Evolutionary conservation across 2,113 vertebrate species (phyloP), one percentile per base, ranked within the genome.

Genomic region (Aleadryas rufinucha): DNA sequence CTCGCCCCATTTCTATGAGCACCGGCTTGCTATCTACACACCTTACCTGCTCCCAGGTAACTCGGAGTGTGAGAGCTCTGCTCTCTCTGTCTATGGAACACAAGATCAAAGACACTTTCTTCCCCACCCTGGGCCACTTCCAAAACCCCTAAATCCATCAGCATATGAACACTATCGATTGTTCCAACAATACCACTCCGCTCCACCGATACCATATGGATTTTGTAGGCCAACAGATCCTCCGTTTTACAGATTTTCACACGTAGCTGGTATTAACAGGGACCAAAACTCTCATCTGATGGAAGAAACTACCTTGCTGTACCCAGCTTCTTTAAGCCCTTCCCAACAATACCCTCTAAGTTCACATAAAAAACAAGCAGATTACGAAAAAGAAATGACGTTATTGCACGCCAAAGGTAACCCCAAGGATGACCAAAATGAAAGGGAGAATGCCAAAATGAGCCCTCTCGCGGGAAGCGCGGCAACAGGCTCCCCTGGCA

Each of bases 391-490:
- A 59, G 96, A 97, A 94, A 97, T 96, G 0, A 95, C 94, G 1
- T 74, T 88, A 41, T 42, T 97, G 22, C 97, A 98, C 13, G 33
- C 80, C 27, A 97, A 98, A 95, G 97, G 93, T 17, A 76, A 95
- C 78, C 71, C 97, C 75, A 98, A 97, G 83, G 96, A 98, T 2
- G 96, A 97, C 14, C 98, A 96, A 75, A 97, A 96, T 16, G 98
- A 99, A 69, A 96, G 98, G 52, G 97, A 98, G 44, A 98, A 98
- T 28, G 98, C 98, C 45, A 98, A 99, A 78, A 98, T 98, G 97
- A 99, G 99, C 89, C 99, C 99, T 5, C 98, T 98, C 1, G 99
- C 98, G 1, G 99, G 99, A 27, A 99, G 98, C 0, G 99, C 99
- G 0, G 99, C 99, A 39, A 98, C 98, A 4, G 99, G 99, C 41